A percentile compares a stretch with the other conserved stretches of the same genome.
These are phyloP conservation scores for Pavo muticus DNA, from an alignment of 2,113 vertebrate species.

Conservation along the genomic window DNA sequence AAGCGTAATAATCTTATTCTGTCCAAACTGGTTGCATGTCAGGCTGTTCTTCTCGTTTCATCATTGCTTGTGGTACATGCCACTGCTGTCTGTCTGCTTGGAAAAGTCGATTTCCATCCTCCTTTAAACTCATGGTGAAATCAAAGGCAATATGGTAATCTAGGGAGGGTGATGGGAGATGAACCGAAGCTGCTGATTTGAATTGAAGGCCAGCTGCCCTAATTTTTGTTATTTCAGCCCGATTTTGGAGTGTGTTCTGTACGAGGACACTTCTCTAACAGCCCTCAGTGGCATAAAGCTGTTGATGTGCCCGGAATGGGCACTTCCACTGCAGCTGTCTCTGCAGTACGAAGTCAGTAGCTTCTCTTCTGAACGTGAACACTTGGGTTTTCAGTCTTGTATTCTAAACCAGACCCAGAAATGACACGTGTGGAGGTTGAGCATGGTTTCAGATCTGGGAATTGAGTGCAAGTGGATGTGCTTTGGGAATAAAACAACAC, in stretches of 20 bases:
- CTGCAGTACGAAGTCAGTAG: accelerated
- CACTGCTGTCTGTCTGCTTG: background rate
- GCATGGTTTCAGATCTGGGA: background rate
- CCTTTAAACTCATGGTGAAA: background rate
- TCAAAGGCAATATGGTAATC: too few species aligned
- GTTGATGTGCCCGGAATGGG: background rate
- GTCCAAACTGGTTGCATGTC: background rate
- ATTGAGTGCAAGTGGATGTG: background rate
- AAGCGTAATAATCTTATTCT: background rate
- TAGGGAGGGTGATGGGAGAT: background rate
- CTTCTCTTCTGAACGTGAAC: background rate
- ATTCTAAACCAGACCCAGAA: background rate
- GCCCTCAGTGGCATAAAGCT: background rate
- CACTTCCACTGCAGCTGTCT: background rate
- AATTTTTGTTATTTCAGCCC: background rate
- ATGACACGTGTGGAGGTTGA: accelerated
- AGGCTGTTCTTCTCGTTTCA: background rate
- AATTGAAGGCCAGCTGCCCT: background rate
- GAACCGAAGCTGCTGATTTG: background rate
- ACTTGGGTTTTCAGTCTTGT: background rate
- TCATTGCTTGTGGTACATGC: accelerated
- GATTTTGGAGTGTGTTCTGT: background rate
- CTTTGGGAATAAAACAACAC: background rate
- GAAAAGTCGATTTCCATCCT: background rate
- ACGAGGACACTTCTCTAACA: accelerated